Evolutionary conservation across 2,888 invertebrate genomes (phyloP).

Genomic region (Sialis fuliginosa): DNA sequence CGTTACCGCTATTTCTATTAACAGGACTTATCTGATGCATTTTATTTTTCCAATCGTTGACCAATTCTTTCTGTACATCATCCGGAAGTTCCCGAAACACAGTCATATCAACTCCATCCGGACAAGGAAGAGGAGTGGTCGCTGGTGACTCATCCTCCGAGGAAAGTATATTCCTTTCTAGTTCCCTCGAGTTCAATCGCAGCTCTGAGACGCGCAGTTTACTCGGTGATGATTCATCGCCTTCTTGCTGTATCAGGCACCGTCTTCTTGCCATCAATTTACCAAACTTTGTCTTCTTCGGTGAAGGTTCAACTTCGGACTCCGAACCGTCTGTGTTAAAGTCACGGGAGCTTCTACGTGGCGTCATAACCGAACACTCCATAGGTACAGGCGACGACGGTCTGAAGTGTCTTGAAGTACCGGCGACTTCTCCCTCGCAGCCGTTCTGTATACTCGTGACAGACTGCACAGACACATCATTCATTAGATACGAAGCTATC

Average conservation of each 20-base stretch:
- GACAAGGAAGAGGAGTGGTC: slow-evolving; percentile 24
- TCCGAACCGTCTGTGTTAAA: slow-evolving; percentile 42
- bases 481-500: slow-evolving; percentile 56
- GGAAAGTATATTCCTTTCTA: slow-evolving; percentile 12
- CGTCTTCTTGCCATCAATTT: slow-evolving; percentile 29
- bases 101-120: slow-evolving; percentile 45
- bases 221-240: slow-evolving; percentile 46
- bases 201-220: slow-evolving; percentile 50
- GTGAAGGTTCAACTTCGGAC: slow-evolving; percentile 53
- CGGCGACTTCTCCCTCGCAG: background rate
- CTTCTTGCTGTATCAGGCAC: slow-evolving; percentile 16
- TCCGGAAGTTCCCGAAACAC: slow-evolving; percentile 53
- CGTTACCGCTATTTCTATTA: background rate
- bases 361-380: slow-evolving; percentile 10
- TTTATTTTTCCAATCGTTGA: slow-evolving; percentile 40
- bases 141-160: slow-evolving; percentile 4
- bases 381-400: slow-evolving; percentile 6
- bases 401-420: background rate
- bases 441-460: slow-evolving; percentile 41
- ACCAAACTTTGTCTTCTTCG: slow-evolving; percentile 45
- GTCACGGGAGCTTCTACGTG: slow-evolving; percentile 25
- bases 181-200: slow-evolving; percentile 42
- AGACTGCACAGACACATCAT: slow-evolving; percentile 63
- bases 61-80: slow-evolving; percentile 55
- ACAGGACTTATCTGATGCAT: background rate